Conservation (phyloP, 2,113 vertebrate genomes). For the Excalfactoria chinensis region DNA sequence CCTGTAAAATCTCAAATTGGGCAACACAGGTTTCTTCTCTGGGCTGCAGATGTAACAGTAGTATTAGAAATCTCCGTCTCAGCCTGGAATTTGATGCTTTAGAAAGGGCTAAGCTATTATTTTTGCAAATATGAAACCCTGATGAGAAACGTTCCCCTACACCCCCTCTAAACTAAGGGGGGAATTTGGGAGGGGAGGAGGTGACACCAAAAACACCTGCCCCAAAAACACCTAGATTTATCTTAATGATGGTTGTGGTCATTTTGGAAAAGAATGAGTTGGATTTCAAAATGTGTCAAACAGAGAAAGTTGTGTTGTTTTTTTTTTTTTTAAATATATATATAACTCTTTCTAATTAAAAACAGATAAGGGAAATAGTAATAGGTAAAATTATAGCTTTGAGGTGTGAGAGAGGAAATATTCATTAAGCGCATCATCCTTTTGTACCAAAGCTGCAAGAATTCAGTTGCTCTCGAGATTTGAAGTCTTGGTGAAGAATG, state of each 20-base stretch:
- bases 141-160: not conserved
- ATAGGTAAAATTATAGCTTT: not conserved
- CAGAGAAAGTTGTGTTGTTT: not conserved
- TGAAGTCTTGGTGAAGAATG: not conserved
- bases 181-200: not conserved
- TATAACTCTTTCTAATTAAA: not conserved
- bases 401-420: not conserved
- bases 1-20: accelerated
- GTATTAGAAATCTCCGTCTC: not conserved
- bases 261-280: not conserved
- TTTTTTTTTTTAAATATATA: not conserved
- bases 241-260: not conserved
- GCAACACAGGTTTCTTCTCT: not conserved
- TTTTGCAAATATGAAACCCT: not conserved
- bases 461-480: not conserved
- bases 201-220: not conserved
- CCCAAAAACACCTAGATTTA: not conserved
- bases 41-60: not conserved
- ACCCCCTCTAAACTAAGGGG: no score
- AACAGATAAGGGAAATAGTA: not conserved
- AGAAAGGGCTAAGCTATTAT: not conserved
- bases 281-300: not conserved
- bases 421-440: not conserved
- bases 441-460: not conserved
- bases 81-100: not conserved